Conservation (phyloP, 2,113 vertebrate species). For the Panthera uncia region DNA sequence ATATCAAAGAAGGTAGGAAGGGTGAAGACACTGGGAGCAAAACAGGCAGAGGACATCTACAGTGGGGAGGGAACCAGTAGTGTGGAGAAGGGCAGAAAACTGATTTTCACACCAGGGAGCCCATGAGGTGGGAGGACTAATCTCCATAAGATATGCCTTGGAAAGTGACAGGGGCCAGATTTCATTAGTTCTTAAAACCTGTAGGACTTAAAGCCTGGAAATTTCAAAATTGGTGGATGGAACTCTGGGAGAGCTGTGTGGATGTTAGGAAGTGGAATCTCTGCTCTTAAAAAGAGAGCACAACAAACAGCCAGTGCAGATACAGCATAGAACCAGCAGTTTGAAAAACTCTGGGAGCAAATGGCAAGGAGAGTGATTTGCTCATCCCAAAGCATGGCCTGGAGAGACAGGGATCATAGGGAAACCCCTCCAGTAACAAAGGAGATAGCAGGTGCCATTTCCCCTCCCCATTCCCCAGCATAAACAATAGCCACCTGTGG, state of each 20-base stretch:
- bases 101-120: not conserved
- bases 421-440: not conserved
- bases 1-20: not conserved
- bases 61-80: not conserved
- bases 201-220: not conserved
- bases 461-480: not conserved
- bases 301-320: not conserved
- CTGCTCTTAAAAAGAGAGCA: not conserved
- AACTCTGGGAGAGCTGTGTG: not conserved
- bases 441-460: not conserved
- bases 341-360: not conserved
- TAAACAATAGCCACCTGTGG: not conserved
- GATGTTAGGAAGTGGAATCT: not conserved
- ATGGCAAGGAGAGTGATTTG: not conserved
- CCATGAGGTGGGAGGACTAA: not conserved
- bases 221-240: not conserved
- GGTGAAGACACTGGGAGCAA: not conserved
- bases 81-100: not conserved
- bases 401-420: not conserved
- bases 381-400: not conserved
- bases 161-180: not conserved
- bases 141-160: not conserved
- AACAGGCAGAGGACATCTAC: not conserved
- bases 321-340: not conserved
- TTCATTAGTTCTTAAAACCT: not conserved